phyloP scores from a whole-genome alignment of 2,797 vertebrate species.

The Sebastes vulpes region DNA sequence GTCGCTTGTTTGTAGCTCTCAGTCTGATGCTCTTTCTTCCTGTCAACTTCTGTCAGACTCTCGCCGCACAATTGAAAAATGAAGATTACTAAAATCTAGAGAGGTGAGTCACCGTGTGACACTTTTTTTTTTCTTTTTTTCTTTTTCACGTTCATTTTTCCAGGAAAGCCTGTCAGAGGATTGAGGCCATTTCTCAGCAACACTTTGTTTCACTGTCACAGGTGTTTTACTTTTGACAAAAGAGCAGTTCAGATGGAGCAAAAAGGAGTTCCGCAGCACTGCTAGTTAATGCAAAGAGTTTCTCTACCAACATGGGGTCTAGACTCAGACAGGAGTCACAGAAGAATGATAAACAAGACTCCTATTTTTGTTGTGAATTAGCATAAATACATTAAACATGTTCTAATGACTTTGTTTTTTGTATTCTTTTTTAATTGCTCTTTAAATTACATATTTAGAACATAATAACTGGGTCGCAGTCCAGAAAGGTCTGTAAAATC shows the following conservation, averaged over 20 bases:
- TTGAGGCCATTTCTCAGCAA: not conserved
- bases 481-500: not conserved
- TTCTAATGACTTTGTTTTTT: not conserved
- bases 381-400: not conserved
- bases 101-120: not conserved
- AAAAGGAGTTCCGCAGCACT: not conserved
- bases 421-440: not conserved
- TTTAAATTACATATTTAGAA: not conserved
- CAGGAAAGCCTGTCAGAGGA: not conserved
- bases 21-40: constrained; percentile 1
- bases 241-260: not conserved
- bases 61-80: not conserved
- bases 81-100: not conserved
- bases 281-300: not conserved
- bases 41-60: constrained; percentile 15
- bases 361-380: too few relatives aligned
- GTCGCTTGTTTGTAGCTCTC: not conserved
- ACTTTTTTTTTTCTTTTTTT: not conserved
- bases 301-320: not conserved
- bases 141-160: not conserved
- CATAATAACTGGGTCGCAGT: not conserved
- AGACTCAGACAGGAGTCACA: not conserved
- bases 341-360: not conserved
- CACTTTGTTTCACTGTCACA: not conserved
- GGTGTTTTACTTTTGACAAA: not conserved